phyloP scores from a whole-genome alignment of 2,888 invertebrate genomes.

The Agapostemon virescens region DNA sequence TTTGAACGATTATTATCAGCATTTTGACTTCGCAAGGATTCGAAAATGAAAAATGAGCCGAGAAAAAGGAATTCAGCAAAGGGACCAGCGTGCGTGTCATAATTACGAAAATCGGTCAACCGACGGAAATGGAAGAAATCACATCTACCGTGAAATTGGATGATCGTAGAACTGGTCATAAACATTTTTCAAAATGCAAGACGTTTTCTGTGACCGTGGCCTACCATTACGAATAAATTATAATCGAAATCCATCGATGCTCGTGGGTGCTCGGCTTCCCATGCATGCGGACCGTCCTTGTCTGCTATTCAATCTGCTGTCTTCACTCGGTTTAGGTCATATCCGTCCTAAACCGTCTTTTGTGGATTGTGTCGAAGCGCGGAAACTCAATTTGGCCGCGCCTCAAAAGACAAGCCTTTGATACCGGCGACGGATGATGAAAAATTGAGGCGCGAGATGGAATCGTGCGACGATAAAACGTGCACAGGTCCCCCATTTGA shows the following conservation, averaged over 20 bases:
- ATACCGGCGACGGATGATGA: slow-evolving; percentile 18
- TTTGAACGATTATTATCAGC: neutral
- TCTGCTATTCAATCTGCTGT: slow-evolving; percentile 56
- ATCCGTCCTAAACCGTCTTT: slow-evolving; percentile 26
- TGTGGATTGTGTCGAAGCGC: slow-evolving; percentile 32
- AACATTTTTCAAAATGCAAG: slow-evolving; percentile 23
- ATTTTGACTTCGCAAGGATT: neutral
- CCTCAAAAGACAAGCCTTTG: slow-evolving; percentile 43
- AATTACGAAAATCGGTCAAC: slow-evolving; percentile 48
- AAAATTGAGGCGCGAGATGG: slow-evolving; percentile 28
- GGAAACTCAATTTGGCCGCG: slow-evolving; percentile 52
- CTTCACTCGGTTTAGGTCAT: slow-evolving; percentile 44
- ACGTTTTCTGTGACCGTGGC: slow-evolving; percentile 40
- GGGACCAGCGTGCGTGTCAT: slow-evolving; percentile 24
- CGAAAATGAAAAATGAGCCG: neutral
- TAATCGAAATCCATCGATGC: slow-evolving; percentile 58
- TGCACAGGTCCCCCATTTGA: slow-evolving; percentile 26
- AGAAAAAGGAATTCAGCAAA: neutral
- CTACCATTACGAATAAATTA: slow-evolving; percentile 61
- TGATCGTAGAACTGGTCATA: slow-evolving; percentile 58
- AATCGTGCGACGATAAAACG: slow-evolving; percentile 43
- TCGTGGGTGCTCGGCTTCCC: slow-evolving; percentile 36
- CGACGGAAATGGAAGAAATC: slow-evolving; percentile 48
- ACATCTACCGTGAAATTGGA: slow-evolving; percentile 66
- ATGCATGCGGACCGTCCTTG: slow-evolving; percentile 36